These are phyloP conservation scores for Rutilus rutilus DNA, from an alignment of 2,113 vertebrate genomes.

Conservation along the genomic window DNA sequence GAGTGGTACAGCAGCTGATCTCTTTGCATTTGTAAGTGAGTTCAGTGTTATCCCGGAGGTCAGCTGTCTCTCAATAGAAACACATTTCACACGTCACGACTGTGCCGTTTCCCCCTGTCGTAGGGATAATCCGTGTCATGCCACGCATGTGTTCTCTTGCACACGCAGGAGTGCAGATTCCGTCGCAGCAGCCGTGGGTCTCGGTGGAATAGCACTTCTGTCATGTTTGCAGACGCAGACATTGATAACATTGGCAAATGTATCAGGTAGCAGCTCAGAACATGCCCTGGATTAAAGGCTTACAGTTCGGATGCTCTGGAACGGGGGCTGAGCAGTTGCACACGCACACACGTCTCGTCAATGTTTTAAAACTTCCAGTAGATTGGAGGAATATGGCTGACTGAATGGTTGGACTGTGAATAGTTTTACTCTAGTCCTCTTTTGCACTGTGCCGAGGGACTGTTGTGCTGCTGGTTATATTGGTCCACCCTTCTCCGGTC, in stretches of 20 bases:
- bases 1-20: not conserved
- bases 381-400: conserved; percentile 1
- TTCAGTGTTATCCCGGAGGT: not conserved
- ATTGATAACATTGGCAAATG: conserved; percentile 70
- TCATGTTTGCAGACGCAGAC: conserved; percentile 59
- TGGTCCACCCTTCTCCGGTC: not conserved
- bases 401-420: not conserved
- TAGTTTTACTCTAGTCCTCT: not conserved
- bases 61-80: not conserved
- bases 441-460: not conserved
- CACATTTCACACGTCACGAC: conserved; percentile 9
- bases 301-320: conserved; percentile 60
- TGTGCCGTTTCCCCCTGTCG: not conserved
- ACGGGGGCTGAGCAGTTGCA: conserved; percentile 46
- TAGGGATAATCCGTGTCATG: conserved; percentile 29
- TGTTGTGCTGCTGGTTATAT: not conserved
- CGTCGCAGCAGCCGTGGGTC: conserved; percentile 12
- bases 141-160: conserved; percentile 22
- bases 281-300: conserved; percentile 70
- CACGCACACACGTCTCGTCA: not conserved
- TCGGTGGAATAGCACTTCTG: conserved; percentile 31
- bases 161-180: conserved; percentile 22
- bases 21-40: not conserved
- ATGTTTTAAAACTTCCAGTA: conserved; percentile 17
- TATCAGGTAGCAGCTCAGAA: conserved; percentile 66